phyloP scores from a whole-genome alignment of 2,888 invertebrate genomes.

The Eupithecia abbreviata region DNA sequence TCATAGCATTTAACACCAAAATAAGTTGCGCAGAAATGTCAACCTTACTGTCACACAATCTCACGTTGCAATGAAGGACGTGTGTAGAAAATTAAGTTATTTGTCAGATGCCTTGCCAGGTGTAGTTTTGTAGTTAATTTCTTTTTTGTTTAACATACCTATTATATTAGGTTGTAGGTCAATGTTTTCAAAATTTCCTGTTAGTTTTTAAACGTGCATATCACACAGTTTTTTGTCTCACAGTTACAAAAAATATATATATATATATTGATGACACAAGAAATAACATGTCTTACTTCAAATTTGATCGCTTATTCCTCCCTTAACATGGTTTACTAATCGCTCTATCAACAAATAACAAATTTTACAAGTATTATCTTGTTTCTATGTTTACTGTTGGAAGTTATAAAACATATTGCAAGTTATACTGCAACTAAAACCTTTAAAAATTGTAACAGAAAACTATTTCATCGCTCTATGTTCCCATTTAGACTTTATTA shows the following conservation, averaged over 20 bases:
- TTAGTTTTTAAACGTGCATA: slow-evolving; percentile 14
- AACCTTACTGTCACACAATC: slow-evolving; percentile 24
- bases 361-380: not conserved
- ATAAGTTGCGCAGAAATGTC: slow-evolving; percentile 31
- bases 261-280: not conserved
- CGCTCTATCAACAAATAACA: not conserved
- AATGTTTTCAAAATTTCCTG: slow-evolving; percentile 3
- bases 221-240: not conserved
- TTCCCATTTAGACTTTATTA: not conserved
- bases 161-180: not conserved
- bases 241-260: slow-evolving; percentile 7
- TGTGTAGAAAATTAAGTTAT: slow-evolving; percentile 39
- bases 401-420: not conserved
- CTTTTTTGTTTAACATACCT: not conserved
- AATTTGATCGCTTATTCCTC: not conserved
- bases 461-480: not conserved
- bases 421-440: not conserved
- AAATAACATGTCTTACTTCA: not conserved
- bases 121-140: slow-evolving; percentile 29
- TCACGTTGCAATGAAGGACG: slow-evolving; percentile 22
- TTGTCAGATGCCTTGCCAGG: slow-evolving; percentile 27
- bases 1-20: slow-evolving; percentile 29
- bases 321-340: not conserved
- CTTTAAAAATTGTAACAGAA: not conserved
- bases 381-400: not conserved